Percentiles rank a stretch among this genome's conserved stretches.
Evolutionary conservation across 2,888 invertebrate genomes (phyloP).

Genomic region (Rhyacophila evoluta): DNA sequence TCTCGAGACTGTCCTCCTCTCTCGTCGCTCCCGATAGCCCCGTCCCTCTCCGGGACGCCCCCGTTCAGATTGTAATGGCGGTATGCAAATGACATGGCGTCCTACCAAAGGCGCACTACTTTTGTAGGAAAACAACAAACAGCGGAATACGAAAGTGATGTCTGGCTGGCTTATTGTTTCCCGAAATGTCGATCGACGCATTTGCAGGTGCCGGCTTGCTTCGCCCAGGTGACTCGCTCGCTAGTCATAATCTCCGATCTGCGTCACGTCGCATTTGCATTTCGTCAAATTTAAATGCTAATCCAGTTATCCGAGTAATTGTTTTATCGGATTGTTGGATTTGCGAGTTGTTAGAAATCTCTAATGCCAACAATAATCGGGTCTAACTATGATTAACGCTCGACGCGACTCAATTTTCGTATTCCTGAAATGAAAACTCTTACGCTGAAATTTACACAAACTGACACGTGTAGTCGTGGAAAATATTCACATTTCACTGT

Average conservation of each 20-base stretch:
- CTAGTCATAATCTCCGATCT: background rate
- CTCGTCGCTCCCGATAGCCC: slow-evolving; percentile 58
- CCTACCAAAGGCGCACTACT: slow-evolving; percentile 55
- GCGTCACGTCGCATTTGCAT: background rate
- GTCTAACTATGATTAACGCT: background rate
- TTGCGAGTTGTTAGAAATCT: slow-evolving; percentile 5
- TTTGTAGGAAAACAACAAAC: slow-evolving; percentile 52
- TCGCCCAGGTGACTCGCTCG: slow-evolving; percentile 4
- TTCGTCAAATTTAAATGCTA: slow-evolving; percentile 24
- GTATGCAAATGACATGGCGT: slow-evolving; percentile 70
- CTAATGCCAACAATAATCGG: slow-evolving; percentile 22
- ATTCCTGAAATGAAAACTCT: background rate
- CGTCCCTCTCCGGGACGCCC: slow-evolving; percentile 60
- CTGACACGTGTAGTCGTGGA: too few relatives aligned
- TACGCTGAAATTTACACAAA: too few relatives aligned
- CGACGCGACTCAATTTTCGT: background rate
- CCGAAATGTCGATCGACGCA: slow-evolving; percentile 31
- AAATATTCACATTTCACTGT: too few relatives aligned
- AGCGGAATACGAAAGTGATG: slow-evolving; percentile 50
- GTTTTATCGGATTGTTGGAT: slow-evolving; percentile 12
- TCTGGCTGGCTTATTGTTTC: slow-evolving; percentile 47
- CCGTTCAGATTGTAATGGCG: slow-evolving; percentile 54
- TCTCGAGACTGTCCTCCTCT: slow-evolving; percentile 56
- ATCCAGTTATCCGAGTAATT: slow-evolving; percentile 12
- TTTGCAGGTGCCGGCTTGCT: slow-evolving; percentile 35